A percentile compares a stretch with the other conserved stretches of the same genome.
phyloP scores from a whole-genome alignment of 2,113 vertebrate genomes.

The Etia nguti region DNA sequence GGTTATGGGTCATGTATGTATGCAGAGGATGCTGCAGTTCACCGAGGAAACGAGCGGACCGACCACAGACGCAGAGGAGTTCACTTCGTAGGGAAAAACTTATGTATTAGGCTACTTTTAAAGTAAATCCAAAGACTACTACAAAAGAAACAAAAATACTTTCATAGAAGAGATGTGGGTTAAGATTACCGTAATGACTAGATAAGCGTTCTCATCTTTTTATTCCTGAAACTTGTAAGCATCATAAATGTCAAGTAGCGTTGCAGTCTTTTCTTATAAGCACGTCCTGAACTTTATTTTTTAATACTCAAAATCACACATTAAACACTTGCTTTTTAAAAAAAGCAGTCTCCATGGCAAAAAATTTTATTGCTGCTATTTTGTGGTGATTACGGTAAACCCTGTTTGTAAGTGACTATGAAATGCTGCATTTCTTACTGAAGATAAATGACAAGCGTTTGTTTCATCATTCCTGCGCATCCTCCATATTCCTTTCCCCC shows the following conservation, averaged over 20 bases:
- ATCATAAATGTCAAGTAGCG: background rate
- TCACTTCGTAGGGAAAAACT: background rate
- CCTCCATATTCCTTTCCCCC: background rate
- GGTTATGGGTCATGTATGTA: background rate
- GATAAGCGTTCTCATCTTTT: background rate
- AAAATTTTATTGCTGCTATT: background rate
- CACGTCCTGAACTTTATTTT: background rate
- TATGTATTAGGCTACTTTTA: background rate
- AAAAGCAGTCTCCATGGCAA: background rate
- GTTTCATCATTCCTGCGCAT: background rate
- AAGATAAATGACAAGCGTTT: background rate
- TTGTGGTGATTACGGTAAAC: background rate
- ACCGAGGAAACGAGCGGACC: background rate
- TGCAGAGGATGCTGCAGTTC: background rate
- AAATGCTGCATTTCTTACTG: background rate
- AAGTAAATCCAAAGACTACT: background rate
- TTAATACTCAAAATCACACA: background rate
- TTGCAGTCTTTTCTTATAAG: background rate
- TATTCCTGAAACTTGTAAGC: background rate
- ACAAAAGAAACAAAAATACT: background rate
- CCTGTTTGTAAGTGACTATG: background rate
- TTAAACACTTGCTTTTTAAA: background rate
- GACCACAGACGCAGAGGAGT: background rate
- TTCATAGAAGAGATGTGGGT: background rate
- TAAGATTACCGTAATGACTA: background rate